Base-by-base conservation (phyloP, 2,888 invertebrate species). In the Notodromas monacha region DNA sequence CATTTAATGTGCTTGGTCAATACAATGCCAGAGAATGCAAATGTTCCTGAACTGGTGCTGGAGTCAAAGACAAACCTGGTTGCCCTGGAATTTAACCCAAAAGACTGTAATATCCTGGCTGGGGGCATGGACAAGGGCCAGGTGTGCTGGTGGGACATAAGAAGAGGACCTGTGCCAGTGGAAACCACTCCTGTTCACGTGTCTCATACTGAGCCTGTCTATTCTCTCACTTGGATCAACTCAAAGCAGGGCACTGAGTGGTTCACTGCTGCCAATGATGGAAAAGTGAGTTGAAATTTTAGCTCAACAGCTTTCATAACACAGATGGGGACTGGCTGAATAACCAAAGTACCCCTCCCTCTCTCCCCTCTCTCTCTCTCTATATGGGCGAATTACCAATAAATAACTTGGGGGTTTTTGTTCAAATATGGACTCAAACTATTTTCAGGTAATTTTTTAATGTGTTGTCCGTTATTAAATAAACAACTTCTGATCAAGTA, bases 231-330 rank as follows among this genome's bases (percentile, higher is more conserved):
- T 1, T 89, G 86, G 69, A 70, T 81, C 32, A 74, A 77, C 45
- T 79, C 81, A 0, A 89, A 89, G 55, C 73, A 74, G 16, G 77
- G 79, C 4, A 69, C 74, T 0, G 86, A 89, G 47, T 84, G 84
- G 47, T 84, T 86, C 51, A 79, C 84, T 1, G 62, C 76, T 0
- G 73, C 79, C 1, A 70, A 74, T 8, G 89, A 89, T 49, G 86
- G 89, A 3, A 73, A 76, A 50, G 66, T 74, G 39, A 35, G 31
- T 32, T 28, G n/a, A n/a, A n/a, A n/a, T n/a, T n/a, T n/a, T n/a
- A n/a, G n/a, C n/a, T n/a, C n/a, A n/a, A n/a, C n/a, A n/a, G n/a
- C n/a, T n/a, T n/a, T n/a, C n/a, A n/a, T n/a, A n/a, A n/a, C n/a
- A n/a, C n/a, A n/a, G n/a, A n/a, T n/a, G n/a, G n/a, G n/a, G n/a